Evolutionary conservation across 2,888 invertebrate species (phyloP), one percentile per base, ranked within the genome.

Genomic region (Apotomis betuletana): DNA sequence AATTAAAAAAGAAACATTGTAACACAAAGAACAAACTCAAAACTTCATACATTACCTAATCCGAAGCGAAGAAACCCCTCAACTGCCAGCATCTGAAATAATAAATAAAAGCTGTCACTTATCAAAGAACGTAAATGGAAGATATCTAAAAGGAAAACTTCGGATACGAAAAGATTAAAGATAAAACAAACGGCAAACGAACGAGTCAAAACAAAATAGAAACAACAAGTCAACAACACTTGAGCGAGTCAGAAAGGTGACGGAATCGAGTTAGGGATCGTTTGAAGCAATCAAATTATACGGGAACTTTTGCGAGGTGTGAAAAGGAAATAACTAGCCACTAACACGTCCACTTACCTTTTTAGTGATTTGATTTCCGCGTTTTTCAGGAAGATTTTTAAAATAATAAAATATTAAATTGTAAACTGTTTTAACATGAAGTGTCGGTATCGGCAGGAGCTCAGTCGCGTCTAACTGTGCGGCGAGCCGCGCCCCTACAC

Each of bases 401-500:
- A 79, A 80, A 78, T 80, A 80, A 74, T 77, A 78, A 83, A 83
- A 27, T 13, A 79, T 59, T 78, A 83, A 81, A 83, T 85, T 85
- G 76, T 77, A 75, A 82, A 81, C 81, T 80, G 79, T 83, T 78
- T 84, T 79, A 82, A 84, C 85, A 84, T 86, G 86, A 84, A 85
- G 87, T 87, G 88, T 85, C 87, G 90, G 86, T 88, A 86, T 86
- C 88, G 88, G 85, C 91, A 79, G 86, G 84, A 88, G 92, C 93
- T 89, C 88, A 88, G 91, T 88, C 86, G 92, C 93, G 92, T 93
- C 93, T 93, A 91, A 91, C 93, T 90, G 91, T 91, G 93, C 88
- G 91, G 92, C 91, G 92, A 91, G 90, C 93, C 93, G 93, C 93
- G 91, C 93, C 93, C 93, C 91, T 90, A 90, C 90, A 90, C 90